Evolutionary conservation across 1,140 invertebrate species (phyloP).

Genomic region (Eriocheir sinensis): DNA sequence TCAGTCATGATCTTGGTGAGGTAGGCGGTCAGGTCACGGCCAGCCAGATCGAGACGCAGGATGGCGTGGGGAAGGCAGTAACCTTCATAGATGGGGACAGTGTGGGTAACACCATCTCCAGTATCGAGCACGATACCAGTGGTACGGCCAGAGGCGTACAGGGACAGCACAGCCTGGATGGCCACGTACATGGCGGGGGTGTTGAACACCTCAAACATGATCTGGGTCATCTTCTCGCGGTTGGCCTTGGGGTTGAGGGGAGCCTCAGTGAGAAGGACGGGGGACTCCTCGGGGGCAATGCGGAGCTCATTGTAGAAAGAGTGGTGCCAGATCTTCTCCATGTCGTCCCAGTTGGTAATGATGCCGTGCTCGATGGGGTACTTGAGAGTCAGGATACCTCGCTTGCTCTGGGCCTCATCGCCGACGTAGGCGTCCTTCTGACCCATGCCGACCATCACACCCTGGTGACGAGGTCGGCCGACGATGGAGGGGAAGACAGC

Average conservation of each 20-base stretch:
- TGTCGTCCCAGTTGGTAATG: slow-evolving; percentile 98
- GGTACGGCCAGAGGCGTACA: slow-evolving; percentile 96
- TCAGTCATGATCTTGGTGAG: slow-evolving; percentile 88
- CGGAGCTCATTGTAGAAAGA: slow-evolving; percentile 97
- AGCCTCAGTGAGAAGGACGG: slow-evolving; percentile 92
- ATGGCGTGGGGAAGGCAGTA: slow-evolving; percentile 94
- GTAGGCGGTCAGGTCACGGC: slow-evolving; percentile 69
- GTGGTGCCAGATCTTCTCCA: slow-evolving; percentile 98
- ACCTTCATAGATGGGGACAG: slow-evolving; percentile 96
- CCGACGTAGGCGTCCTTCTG: slow-evolving; percentile 95
- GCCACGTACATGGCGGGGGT: slow-evolving; percentile 96
- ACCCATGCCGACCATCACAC: slow-evolving; percentile 97
- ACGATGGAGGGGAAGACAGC: slow-evolving; percentile 94
- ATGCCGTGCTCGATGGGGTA: slow-evolving; percentile 98
- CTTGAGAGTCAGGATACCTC: slow-evolving; percentile 95
- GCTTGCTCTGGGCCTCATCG: slow-evolving; percentile 96
- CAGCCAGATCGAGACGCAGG: slow-evolving; percentile 80
- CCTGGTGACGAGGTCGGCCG: slow-evolving; percentile 86
- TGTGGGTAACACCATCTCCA: slow-evolving; percentile 97
- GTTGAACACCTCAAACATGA: slow-evolving; percentile 97
- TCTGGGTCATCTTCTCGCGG: slow-evolving; percentile 94
- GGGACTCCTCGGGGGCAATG: slow-evolving; percentile 96
- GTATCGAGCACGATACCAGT: slow-evolving; percentile 96
- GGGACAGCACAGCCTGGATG: slow-evolving; percentile 94
- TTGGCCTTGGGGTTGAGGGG: slow-evolving; percentile 95